Evolutionary conservation across 2,888 invertebrate genomes (phyloP), one percentile per base, ranked within the genome.

Genomic region (Folsomia manolachei): DNA sequence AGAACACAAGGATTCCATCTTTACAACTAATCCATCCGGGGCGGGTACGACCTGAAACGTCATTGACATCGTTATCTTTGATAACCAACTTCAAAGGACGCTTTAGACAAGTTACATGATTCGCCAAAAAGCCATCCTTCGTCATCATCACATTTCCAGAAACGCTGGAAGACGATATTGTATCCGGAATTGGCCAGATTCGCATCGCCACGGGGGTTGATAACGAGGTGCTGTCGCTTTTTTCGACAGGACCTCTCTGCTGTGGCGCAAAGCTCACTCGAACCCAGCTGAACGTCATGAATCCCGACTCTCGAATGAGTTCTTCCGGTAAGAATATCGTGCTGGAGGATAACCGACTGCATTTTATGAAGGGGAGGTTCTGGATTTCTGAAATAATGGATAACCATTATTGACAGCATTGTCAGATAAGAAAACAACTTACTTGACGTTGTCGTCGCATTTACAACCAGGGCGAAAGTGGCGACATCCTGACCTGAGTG

Each of bases 251-350:
- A 18, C 25, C 53, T n/a, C 2, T 9, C 7, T 18, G 11, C 60
- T n/a, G 27, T 62, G 0, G 64, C 53, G 75, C 11, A 0, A 69
- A 71, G 14, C 27, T 68, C 4, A 78, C 63, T 1, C 65, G 53
- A n/a, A 77, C 73, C 80, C 80, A 80, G 39, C 69, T 66, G 66
- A 77, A 78, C 1, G 75, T 77, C 52, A 70, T 70, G 1, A 78
- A 71, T 25, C 69, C 75, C 56, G 75, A 74, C 71, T 80, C 80
- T n/a, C 70, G 71, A 18, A 80, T 78, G 25, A 80, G 70, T 39
- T 72, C 75, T 62, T 78, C 77, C 1, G 77, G 73, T 4, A 78
- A n/a, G 65, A 80, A 80, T 21, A 80, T 53, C 0, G 72, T 76
- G 1, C 74, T 74, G 4, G 76, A 76, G 0, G 73, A 24, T n/a